A percentile compares a stretch with the other conserved stretches of the same genome.
Evolutionary conservation across 2,888 invertebrate genomes (phyloP).

Genomic region (Polydrusus tereticollis): DNA sequence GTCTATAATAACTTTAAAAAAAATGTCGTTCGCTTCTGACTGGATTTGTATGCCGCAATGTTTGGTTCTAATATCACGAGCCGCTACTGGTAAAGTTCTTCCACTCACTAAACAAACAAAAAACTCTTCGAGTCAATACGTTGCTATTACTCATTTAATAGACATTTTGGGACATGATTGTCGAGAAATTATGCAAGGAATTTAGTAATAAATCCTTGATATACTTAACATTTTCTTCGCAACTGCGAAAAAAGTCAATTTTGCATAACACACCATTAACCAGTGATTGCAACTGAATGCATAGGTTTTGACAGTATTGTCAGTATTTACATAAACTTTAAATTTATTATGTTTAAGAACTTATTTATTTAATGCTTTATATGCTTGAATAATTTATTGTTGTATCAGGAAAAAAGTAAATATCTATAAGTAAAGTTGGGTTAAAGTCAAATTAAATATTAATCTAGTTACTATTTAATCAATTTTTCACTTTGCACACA

Average conservation of each 20-base stretch:
- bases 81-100: not conserved
- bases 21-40: too few relatives aligned
- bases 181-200: slow-evolving; percentile 12
- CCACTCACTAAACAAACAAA: not conserved
- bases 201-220: slow-evolving; percentile 18
- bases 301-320: slow-evolving; percentile 6
- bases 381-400: too few relatives aligned
- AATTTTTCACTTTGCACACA: too few relatives aligned
- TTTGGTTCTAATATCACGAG: too few relatives aligned
- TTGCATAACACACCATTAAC: slow-evolving; percentile 4
- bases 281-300: slow-evolving; percentile 11
- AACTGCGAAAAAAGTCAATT: slow-evolving; percentile 1
- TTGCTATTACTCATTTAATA: not conserved
- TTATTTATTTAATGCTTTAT: not conserved
- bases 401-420: too few relatives aligned
- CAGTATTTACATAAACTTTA: not conserved
- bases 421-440: too few relatives aligned
- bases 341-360: not conserved
- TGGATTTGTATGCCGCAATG: too few relatives aligned
- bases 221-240: slow-evolving; percentile 7
- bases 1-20: too few relatives aligned
- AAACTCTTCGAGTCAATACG: not conserved
- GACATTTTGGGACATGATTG: slow-evolving; percentile 5
- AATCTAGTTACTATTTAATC: too few relatives aligned
- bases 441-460: too few relatives aligned